Evolutionary conservation across 2,797 vertebrate genomes (phyloP), one percentile per base, ranked within the genome.

Genomic region (Spea hammondii): DNA sequence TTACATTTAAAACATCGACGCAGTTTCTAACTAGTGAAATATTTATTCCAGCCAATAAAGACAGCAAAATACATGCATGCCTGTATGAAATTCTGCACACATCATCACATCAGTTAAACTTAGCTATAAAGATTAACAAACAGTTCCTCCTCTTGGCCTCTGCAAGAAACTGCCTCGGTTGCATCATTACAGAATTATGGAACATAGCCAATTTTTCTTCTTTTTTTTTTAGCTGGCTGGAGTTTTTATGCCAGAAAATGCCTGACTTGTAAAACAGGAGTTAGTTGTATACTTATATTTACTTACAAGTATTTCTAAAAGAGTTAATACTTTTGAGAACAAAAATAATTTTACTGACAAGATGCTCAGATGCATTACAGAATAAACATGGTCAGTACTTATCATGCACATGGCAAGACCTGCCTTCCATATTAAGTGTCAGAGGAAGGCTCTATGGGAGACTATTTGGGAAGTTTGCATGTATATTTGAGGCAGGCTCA

Each of bases 111-210:
- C 13, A n/a, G 65, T 68, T 68, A 11, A 13, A 57, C 6, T 59
- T 57, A 5, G 6, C n/a, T 13, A 60, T 76, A 50, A 69, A 57
- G 12, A 48, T 17, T 32, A 60, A 69, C 45, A 5, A 5, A 60
- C 50, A 67, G 17, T 53, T 67, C 32, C 48, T 6, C 17, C 9
- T 8, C 65, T 51, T 60, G 7, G 59, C 51, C 65, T 68, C 9
- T 68, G 74, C 48, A 76, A 69, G n/a, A 68, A 44, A 5, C 54
- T 32, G 50, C 6, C 53, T 14, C 6, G 32, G 65, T 68, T 76
- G 74, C 74, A 68, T 76, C 65, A 76, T 50, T 13, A 12, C 67
- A 51, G 47, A 75, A 69, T 60, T n/a, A 46, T 75, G 64, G 64
- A 75, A 17, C 6, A 57, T 10, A 47, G 73, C 73, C 73, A 68